Base-by-base conservation (phyloP, 2,888 invertebrate species). In the Polydrusus tereticollis region DNA sequence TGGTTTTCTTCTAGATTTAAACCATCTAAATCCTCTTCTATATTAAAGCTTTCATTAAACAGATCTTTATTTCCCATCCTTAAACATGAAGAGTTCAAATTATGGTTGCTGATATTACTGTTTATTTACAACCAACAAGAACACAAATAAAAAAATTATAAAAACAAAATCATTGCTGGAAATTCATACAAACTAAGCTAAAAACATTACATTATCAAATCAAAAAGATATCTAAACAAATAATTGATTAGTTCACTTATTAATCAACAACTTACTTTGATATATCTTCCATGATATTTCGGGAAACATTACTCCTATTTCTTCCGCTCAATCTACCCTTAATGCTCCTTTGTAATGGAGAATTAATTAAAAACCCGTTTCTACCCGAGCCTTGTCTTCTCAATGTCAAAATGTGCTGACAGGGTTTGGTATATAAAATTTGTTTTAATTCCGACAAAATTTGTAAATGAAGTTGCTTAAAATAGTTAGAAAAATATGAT, bases 381-480 rank as follows among this genome's bases (percentile, higher is more conserved):
- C 89, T 85, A 20, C 87, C 88, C 3, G 90, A 91, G 60, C 90
- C 91, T 80, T 90, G 90, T 65, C 91, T 87, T 75, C 89, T 88
- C 73, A 92, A 86, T 4, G 82, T 77, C 64, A 85, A 75, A 65
- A 85, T 83, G 70, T 83, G 80, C 73, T 85, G 85, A 29, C 84
- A 82, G n/a, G 85, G 83, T 77, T 83, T 83, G 5, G 78, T 80
- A 83, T 94, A 95, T 52, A 95, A 87, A 82, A 93, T 92, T 59
- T 89, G 87, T 79, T 91, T 90, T 18, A 95, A 85, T 83, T 94
- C 94, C 73, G 91, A 90, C 47, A 93, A 86, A 58, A 94, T 82
- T 74, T 90, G 89, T 66, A 90, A 86, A 82, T 92, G 92, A 16
- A 94, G 85, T 83, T 91, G 90, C 87, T 92, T 86, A 73, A 82